Evolutionary conservation across 2,888 invertebrate species (phyloP), one percentile per base, ranked within the genome.

Genomic region (Meiosimyza platycephala): DNA sequence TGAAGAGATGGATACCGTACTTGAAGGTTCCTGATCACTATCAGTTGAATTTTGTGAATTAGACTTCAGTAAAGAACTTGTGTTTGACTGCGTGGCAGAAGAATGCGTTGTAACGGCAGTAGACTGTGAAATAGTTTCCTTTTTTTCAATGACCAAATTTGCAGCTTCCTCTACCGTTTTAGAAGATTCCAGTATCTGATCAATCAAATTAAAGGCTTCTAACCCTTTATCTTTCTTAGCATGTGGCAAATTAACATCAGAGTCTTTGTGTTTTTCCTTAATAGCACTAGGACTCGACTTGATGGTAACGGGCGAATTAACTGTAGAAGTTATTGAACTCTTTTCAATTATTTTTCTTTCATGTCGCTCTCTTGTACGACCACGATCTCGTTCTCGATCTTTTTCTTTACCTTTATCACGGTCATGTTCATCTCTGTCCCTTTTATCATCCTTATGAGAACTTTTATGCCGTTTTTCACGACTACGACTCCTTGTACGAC

Each of bases 21-120:
- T 95, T 71, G 74, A 70, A 0, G 94, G 94, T 82, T 95, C 95
- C 81, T 94, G 91, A 81, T 95, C 94, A 80, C 91, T 77, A 51
- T 76, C 78, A 3, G 52, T 47, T 22, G 73, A 74, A 65, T 65
- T 68, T 7, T 73, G 62, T 47, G 69, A 64, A 28, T 28, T 51
- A 2, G 65, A n/a, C 18, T 69, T 18, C 12, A 51, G 12, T n/a
- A 60, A 60, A 16, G 69, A 48, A n/a, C 18, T 40, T 6, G 67
- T 18, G 33, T 13, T 33, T 48, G 54, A 22, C 2, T 55, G 63
- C 16, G 57, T 54, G 15, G 13, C 57, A n/a, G 50, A 63, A 57
- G 72, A 72, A 33, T 60, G n/a, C 73, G 47, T 65, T 33, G 74
- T 59, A 40, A 57, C 55, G 55, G 63, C 28, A 68, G 69, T 63